These are phyloP conservation scores for Calameuta idolon DNA, from an alignment of 2,888 invertebrate species.

Conservation along the genomic window DNA sequence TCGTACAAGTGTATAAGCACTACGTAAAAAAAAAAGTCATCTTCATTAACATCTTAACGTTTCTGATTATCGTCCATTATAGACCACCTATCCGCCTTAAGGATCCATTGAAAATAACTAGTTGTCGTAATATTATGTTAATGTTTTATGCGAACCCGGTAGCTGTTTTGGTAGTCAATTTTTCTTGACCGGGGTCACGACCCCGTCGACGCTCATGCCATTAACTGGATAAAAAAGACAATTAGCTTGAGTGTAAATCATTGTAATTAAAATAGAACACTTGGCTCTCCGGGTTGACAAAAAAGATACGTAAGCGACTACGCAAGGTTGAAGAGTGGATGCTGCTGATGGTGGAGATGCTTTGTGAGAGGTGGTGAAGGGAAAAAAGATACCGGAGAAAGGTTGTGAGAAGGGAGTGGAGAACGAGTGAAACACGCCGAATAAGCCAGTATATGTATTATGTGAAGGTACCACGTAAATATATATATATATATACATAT, in stretches of 20 bases:
- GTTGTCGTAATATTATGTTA: neutral
- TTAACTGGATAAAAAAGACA: constrained; percentile 18
- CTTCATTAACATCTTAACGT: neutral
- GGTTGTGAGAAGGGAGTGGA: neutral
- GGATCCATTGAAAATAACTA: neutral
- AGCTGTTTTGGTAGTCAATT: constrained; percentile 6
- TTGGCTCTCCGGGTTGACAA: neutral
- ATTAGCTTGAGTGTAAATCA: constrained; percentile 23
- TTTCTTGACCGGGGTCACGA: constrained; percentile 16
- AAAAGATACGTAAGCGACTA: neutral
- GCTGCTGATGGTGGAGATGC: neutral
- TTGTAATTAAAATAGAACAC: constrained; percentile 22
- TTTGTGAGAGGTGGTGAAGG: neutral
- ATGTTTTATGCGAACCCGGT: neutral
- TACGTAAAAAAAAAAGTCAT: neutral
- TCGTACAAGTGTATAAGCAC: neutral
- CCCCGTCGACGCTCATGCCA: constrained; percentile 10
- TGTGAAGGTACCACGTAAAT: neutral
- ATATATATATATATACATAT: neutral
- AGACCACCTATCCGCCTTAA: neutral
- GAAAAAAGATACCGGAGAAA: neutral
- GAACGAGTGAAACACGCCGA: neutral
- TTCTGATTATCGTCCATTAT: neutral
- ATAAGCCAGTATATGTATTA: neutral
- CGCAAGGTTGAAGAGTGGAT: neutral